A percentile compares a stretch with the other conserved stretches of the same genome.
phyloP scores from a whole-genome alignment of 2,797 vertebrate species.

The Phalloptychus januarius region DNA sequence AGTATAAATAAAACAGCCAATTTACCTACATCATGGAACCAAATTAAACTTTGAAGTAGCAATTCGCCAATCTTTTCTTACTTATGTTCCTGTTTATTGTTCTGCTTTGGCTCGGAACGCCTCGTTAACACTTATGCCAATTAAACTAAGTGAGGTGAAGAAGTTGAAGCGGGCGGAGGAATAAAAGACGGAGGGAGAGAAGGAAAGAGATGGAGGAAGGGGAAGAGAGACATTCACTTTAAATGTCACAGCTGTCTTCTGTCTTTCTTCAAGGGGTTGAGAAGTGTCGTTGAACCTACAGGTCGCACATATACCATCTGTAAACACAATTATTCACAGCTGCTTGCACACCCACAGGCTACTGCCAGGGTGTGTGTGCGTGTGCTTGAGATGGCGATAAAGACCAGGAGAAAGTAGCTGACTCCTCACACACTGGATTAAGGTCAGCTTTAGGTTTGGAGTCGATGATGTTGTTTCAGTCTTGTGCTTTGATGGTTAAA shows the following conservation, averaged over 20 bases:
- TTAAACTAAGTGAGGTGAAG: conserved; percentile 47
- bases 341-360: conserved; percentile 63
- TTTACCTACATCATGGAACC: conserved; percentile 43
- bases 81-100: conserved; percentile 43
- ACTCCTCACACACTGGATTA: conserved; percentile 51
- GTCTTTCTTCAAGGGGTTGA: conserved; percentile 35
- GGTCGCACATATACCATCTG: conserved; percentile 73
- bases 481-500: conserved; percentile 70
- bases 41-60: conserved; percentile 46
- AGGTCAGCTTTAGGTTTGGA: conserved; percentile 61
- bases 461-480: conserved; percentile 43
- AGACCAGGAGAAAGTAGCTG: conserved; percentile 51
- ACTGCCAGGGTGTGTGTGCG: conserved; percentile 40
- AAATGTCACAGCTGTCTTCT: conserved; percentile 49
- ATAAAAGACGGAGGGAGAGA: conserved; percentile 8
- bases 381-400: conserved; percentile 18
- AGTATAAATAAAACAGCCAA: conserved; percentile 30
- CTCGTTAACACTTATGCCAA: conserved; percentile 59
- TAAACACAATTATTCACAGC: conserved; percentile 79
- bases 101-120: conserved; percentile 43
- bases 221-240: conserved; percentile 13
- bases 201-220: conserved; percentile 1
- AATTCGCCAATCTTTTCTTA: conserved; percentile 7
- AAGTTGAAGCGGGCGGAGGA: conserved; percentile 29
- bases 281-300: conserved; percentile 47